These are phyloP conservation scores for Chelmon rostratus DNA, from an alignment of 2,797 vertebrate species.

Conservation along the genomic window DNA sequence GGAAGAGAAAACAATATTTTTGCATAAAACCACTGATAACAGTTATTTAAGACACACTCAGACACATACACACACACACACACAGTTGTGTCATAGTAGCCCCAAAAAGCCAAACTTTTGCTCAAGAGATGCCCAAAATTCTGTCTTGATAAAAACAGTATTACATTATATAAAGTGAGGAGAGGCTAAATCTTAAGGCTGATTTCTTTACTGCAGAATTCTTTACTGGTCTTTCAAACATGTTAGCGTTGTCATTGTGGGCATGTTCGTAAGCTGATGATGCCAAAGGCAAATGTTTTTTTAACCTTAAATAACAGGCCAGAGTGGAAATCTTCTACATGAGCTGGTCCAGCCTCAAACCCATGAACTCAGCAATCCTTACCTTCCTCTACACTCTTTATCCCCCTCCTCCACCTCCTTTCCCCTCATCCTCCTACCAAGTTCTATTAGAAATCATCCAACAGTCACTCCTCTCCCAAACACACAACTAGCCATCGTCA, in stretches of 20 bases:
- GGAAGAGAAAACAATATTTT: not conserved
- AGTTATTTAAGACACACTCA: not conserved
- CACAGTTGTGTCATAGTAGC: not conserved
- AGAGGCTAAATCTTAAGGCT: too few species aligned
- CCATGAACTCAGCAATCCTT: not conserved
- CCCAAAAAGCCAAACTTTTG: not conserved
- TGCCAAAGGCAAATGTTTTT: too few species aligned
- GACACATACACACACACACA: too few species aligned
- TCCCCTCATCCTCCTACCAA: not conserved
- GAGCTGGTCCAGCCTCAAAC: not conserved
- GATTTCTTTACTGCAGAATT: too few species aligned
- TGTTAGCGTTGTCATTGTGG: not conserved
- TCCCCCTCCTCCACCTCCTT: not conserved
- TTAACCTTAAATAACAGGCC: too few species aligned
- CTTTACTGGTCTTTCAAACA: too few species aligned
- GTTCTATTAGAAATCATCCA: conserved; percentile 8
- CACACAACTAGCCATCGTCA: conserved; percentile 15
- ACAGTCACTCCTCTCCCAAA: not conserved
- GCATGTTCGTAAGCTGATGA: not conserved
- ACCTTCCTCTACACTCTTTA: not conserved
- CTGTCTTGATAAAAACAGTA: not conserved
- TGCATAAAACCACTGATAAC: not conserved
- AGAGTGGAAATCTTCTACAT: conserved; percentile 1
- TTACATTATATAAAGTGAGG: too few species aligned
- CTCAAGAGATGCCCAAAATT: not conserved